Evolutionary conservation across 64 coral and sea anemone species (phyloP).

Genomic region (Hydrozoanthus tunicans): DNA sequence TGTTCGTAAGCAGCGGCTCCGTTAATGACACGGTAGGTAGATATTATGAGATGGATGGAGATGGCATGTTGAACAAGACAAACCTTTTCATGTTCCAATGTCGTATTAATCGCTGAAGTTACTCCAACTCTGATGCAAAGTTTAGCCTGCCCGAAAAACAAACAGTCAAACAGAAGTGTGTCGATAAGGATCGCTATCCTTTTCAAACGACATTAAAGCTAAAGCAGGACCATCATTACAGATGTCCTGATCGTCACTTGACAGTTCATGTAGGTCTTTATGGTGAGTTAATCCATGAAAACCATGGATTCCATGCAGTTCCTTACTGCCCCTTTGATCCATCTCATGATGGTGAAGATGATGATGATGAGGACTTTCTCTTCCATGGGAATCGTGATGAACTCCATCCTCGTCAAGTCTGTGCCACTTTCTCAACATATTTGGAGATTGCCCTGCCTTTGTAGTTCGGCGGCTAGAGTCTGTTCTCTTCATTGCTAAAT

Average conservation of each 20-base stretch:
- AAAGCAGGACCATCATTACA: background rate
- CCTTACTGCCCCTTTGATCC: constrained; percentile 18
- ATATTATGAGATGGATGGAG: no score
- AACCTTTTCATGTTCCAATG: background rate
- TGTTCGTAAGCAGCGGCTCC: no score
- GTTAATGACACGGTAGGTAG: no score
- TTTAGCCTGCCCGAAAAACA: background rate
- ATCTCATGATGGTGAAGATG: background rate
- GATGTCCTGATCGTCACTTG: constrained; percentile 2
- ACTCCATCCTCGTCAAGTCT: constrained; percentile 39
- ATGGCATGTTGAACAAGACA: background rate
- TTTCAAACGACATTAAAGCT: background rate
- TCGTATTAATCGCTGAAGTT: background rate
- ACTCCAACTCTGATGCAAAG: background rate
- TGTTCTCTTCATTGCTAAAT: constrained; percentile 33
- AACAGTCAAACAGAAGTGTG: constrained; percentile 29
- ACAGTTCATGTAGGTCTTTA: constrained; percentile 12
- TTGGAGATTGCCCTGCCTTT: constrained; percentile 23
- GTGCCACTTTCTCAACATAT: constrained; percentile 58
- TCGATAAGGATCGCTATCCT: background rate
- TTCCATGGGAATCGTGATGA: constrained; percentile 38
- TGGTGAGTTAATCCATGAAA: background rate
- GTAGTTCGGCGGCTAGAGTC: constrained; percentile 22
- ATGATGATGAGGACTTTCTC: constrained; percentile 30
- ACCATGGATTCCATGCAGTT: constrained; percentile 39